Evolutionary conservation across 2,888 invertebrate species (phyloP), one percentile per base, ranked within the genome.

Genomic region (Lasioglossum lativentre): DNA sequence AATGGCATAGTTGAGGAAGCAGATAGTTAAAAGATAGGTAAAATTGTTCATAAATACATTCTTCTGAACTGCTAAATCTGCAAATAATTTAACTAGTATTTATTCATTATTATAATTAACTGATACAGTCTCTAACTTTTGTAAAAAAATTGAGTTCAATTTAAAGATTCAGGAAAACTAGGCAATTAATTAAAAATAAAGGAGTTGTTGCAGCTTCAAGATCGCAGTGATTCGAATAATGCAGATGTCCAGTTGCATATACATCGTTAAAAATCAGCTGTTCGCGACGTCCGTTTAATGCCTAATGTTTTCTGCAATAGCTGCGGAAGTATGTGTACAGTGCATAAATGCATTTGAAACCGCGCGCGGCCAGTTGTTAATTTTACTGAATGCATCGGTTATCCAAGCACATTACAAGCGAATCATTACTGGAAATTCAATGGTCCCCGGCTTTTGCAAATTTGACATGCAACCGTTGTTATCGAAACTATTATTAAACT

Each of bases 401-500:
- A 73, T 82, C 34, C 30, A 30, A 34, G 3, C 42, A 40, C 19
- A 78, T 66, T 63, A 73, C 27, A 16, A 23, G 40, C 16, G 77
- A 72, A 78, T 78, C 72, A 45, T 72, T 56, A 70, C 40, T 52
- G 40, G 79, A 73, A 56, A 79, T 82, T 79, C 79, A 73, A 79
- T 79, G 40, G 42, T 40, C 66, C 38, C 23, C 47, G 30, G 34
- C 27, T 52, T 30, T 52, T 38, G 71, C 74, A 75, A 82, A 82
- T 80, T 82, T 56, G 75, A 47, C 80, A 34, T 47, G 45, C 75
- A 79, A 79, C 71, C 79, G 45, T 79, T 82, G 66, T 79, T 82
- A 72, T 71, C 72, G 79, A 68, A 82, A 82, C 78, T 82, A 73
- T 80, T 80, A 80, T 83, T 75, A 83, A 83, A 80, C 34, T 47